A percentile compares a stretch with the other conserved stretches of the same genome.
These are phyloP conservation scores for Torymus aiolomorphi DNA, from an alignment of 2,888 invertebrate genomes.

Conservation along the genomic window DNA sequence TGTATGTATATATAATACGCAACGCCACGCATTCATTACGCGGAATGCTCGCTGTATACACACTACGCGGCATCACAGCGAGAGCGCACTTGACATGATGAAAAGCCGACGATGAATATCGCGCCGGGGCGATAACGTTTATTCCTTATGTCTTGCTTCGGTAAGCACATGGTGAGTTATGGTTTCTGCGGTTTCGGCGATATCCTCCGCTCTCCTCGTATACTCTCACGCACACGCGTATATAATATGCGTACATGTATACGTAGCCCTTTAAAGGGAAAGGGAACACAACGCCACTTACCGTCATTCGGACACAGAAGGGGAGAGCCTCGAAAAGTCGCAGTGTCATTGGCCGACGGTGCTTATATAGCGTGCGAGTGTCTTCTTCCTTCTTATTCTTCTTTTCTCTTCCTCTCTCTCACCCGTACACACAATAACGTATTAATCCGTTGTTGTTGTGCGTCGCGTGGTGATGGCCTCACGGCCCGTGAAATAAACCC, in stretches of 20 bases:
- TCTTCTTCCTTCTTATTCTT: background rate
- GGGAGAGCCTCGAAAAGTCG: slow-evolving; percentile 37
- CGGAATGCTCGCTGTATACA: no score
- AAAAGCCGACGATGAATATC: slow-evolving; percentile 45
- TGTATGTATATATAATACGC: no score
- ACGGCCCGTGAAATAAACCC: slow-evolving; percentile 47
- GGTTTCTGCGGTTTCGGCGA: slow-evolving; percentile 49
- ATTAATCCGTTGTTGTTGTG: slow-evolving; percentile 40
- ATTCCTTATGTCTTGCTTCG: slow-evolving; percentile 47
- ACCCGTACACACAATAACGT: slow-evolving; percentile 29
- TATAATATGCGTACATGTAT: background rate
- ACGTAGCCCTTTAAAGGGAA: no score
- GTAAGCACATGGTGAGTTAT: slow-evolving; percentile 50
- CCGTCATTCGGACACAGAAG: background rate
- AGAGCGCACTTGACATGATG: slow-evolving; percentile 32
- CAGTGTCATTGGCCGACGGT: slow-evolving; percentile 36
- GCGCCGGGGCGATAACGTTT: slow-evolving; percentile 41
- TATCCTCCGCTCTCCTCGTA: slow-evolving; percentile 13
- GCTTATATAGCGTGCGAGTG: background rate
- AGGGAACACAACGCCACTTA: background rate
- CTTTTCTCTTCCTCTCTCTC: background rate
- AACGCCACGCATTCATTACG: no score
- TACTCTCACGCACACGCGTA: background rate
- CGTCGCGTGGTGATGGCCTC: background rate
- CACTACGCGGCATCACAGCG: background rate